A percentile compares a stretch with the other conserved stretches of the same genome.
These are phyloP conservation scores for Isotomurus palustris DNA, from an alignment of 2,888 invertebrate species.

Conservation along the genomic window DNA sequence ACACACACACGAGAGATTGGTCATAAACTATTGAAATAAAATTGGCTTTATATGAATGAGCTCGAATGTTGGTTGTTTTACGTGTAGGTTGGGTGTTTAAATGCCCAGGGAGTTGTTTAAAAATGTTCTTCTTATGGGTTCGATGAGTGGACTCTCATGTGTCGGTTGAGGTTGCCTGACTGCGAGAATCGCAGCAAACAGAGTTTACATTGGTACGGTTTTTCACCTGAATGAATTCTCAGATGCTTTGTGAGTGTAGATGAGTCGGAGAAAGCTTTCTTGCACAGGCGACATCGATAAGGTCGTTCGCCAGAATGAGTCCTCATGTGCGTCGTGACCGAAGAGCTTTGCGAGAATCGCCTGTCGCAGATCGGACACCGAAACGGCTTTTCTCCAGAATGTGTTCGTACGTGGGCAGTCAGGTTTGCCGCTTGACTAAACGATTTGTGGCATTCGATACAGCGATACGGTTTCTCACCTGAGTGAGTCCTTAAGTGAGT, in stretches of 20 bases:
- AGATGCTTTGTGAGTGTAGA: conserved; percentile 96
- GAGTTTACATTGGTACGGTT: conserved; percentile 96
- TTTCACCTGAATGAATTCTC: conserved; percentile 83
- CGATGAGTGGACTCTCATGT: conserved; percentile 84
- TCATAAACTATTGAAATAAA: no score
- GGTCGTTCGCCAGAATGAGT: conserved; percentile 99
- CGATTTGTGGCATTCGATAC: conserved; percentile 91
- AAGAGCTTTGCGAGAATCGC: conserved; percentile 89
- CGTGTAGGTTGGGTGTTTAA: no score
- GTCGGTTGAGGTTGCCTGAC: conserved; percentile 96
- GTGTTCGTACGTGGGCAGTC: conserved; percentile 93
- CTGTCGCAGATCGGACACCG: conserved; percentile 95
- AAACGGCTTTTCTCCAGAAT: conserved; percentile 97
- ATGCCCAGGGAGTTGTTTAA: no score
- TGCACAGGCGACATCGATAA: conserved; percentile 82
- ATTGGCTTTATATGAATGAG: no score
- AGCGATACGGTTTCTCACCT: conserved; percentile 87
- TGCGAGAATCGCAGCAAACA: conserved; percentile 95
- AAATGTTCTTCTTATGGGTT: no score
- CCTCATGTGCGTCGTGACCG: conserved; percentile 96
- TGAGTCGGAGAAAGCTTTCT: conserved; percentile 97
- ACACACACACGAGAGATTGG: no score
- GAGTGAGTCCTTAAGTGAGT: conserved; percentile 95
- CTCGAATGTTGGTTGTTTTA: no score
- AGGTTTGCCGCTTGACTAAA: conserved; percentile 98